Evolutionary conservation across 2,888 invertebrate genomes (phyloP).

Genomic region (Barypeithes pellucidus): DNA sequence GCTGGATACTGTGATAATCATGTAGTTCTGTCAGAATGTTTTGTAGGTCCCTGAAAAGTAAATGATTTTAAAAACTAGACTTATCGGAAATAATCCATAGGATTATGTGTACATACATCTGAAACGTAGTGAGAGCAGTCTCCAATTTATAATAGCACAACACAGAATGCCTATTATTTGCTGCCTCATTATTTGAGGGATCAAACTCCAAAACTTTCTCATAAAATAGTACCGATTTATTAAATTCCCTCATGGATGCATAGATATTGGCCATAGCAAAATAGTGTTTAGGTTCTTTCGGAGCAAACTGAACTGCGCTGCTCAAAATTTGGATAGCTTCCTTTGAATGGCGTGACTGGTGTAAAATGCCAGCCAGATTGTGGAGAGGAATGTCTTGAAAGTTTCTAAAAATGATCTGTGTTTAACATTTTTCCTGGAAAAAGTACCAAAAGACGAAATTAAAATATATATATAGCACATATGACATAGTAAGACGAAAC

Average conservation of each 20-base stretch:
- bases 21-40: constrained; percentile 76
- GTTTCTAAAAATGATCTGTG: constrained; percentile 73
- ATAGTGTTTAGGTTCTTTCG: constrained; percentile 75
- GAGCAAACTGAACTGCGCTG: constrained; percentile 82
- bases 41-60: constrained; percentile 73
- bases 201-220: constrained; percentile 79
- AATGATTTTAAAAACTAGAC: background rate
- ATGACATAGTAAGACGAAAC: no score
- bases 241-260: constrained; percentile 80
- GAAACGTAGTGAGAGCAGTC: constrained; percentile 74
- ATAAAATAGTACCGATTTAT: constrained; percentile 79
- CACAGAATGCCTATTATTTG: constrained; percentile 77
- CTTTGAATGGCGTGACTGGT: constrained; percentile 77
- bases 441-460: constrained; percentile 2
- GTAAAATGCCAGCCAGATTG: constrained; percentile 82
- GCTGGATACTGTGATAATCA: constrained; percentile 77
- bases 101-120: constrained; percentile 71
- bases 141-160: constrained; percentile 79
- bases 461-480: background rate
- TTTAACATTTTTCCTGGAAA: no score
- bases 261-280: constrained; percentile 84
- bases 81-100: no score
- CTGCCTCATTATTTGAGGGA: constrained; percentile 76
- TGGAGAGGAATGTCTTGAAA: constrained; percentile 83
- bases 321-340: constrained; percentile 83